These are phyloP conservation scores for Apostichopus japonicus DNA, from an alignment of 35 echinoderm and acorn worm species.

Conservation along the genomic window DNA sequence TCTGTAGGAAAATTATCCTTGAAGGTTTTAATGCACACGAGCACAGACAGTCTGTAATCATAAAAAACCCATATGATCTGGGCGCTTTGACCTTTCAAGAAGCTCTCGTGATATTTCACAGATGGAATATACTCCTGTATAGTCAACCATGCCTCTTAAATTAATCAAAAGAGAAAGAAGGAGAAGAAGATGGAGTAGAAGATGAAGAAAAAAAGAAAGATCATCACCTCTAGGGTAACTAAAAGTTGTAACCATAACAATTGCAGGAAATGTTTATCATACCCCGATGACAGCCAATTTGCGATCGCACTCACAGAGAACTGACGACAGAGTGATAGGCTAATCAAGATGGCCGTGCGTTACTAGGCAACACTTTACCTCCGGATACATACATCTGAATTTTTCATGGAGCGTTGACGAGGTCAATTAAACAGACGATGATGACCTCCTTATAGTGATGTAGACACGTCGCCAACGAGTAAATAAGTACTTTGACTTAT, in stretches of 20 bases:
- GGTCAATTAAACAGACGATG: no score
- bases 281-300: not conserved
- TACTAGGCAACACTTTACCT: no score
- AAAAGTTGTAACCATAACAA: slow-evolving; percentile 1
- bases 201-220: not conserved
- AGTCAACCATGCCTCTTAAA: not conserved
- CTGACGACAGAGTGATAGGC: not conserved
- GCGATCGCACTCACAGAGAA: not conserved
- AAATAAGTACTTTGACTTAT: no score
- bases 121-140: not conserved
- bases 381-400: no score
- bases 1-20: no score
- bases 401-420: no score
- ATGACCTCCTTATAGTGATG: no score
- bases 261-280: not conserved
- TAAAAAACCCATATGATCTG: no score
- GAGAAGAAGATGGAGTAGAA: not conserved
- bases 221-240: not conserved
- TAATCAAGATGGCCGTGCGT: no score
- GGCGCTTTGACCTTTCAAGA: not conserved
- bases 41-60: no score
- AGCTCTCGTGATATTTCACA: not conserved
- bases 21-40: no score
- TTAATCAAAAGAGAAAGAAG: not conserved
- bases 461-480: no score